Evolutionary conservation across 2,797 vertebrate species (phyloP).

Genomic region (Hephaestus fuliginosus): DNA sequence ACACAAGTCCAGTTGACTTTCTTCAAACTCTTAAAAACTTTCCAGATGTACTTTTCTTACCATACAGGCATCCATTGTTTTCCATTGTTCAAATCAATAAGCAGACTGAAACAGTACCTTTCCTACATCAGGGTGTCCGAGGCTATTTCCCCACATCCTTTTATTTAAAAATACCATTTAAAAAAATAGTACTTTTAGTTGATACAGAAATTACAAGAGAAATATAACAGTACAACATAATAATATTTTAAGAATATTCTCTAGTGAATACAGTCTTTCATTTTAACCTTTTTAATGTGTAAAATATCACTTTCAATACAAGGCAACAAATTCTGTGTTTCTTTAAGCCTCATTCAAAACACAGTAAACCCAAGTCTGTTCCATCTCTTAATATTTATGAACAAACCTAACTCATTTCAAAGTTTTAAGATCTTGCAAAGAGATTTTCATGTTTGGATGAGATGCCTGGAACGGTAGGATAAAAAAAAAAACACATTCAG

Average conservation of each 20-base stretch:
- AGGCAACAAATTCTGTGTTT: not conserved
- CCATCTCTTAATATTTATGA: not conserved
- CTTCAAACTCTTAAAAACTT: too few relatives aligned
- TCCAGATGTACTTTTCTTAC: constrained; percentile 2
- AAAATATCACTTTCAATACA: not conserved
- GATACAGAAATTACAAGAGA: not conserved
- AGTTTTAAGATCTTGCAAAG: not conserved
- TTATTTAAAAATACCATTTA: not conserved
- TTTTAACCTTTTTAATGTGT: not conserved
- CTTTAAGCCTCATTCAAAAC: not conserved
- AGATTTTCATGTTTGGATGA: not conserved
- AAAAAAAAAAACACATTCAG: not conserved
- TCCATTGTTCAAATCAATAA: not conserved
- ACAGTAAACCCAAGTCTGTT: not conserved
- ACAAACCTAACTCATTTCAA: not conserved
- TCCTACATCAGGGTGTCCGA: not conserved
- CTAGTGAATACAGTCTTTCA: not conserved
- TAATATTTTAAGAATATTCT: not conserved
- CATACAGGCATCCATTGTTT: not conserved
- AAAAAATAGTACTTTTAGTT: not conserved
- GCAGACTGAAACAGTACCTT: not conserved
- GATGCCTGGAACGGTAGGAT: not conserved
- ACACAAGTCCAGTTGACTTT: too few relatives aligned
- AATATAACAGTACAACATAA: not conserved
- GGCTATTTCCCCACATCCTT: not conserved